Conservation (phyloP, 2,113 vertebrate species). For the Pao palembangensis region DNA sequence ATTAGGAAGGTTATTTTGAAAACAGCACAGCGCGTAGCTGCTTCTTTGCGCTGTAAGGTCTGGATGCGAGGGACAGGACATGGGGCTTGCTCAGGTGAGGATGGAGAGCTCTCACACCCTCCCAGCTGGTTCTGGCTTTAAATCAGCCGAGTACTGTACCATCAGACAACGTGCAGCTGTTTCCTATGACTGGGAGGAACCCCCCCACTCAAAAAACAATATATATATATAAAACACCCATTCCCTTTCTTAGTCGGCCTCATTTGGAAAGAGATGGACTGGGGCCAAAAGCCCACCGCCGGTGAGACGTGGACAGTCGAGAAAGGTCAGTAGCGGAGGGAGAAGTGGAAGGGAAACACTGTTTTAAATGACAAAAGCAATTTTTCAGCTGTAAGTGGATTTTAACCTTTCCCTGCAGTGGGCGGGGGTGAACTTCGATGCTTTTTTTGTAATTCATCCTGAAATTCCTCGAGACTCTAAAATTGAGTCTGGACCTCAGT, state of each 20-base stretch:
- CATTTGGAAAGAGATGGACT: conserved; percentile 66
- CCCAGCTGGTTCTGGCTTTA: conserved; percentile 48
- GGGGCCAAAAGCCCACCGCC: conserved; percentile 48
- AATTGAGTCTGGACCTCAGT: conserved; percentile 1
- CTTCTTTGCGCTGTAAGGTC: conserved; percentile 44
- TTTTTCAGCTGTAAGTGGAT: conserved; percentile 48
- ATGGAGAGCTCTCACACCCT: conserved; percentile 27
- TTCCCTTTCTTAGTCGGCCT: conserved; percentile 57
- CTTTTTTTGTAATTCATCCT: conserved; percentile 9
- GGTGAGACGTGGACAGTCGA: conserved; percentile 47
- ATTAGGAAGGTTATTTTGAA: conserved; percentile 38
- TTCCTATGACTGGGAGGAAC: conserved; percentile 58
- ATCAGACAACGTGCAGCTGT: conserved; percentile 61
- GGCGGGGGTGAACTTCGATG: conserved; percentile 22
- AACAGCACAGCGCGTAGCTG: conserved; percentile 19
- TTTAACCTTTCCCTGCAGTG: conserved; percentile 41
- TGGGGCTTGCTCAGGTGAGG: conserved; percentile 59
- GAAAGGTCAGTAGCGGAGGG: conserved; percentile 50
- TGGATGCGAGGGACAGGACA: conserved; percentile 48
- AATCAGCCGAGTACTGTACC: conserved; percentile 44
- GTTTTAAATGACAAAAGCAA: conserved; percentile 34
- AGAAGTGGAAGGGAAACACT: conserved; percentile 22
- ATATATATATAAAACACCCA: conserved; percentile 37
- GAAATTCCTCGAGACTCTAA: not conserved
- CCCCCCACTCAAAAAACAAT: no score